Percentiles rank a stretch among this genome's conserved stretches.
These are phyloP conservation scores for Petrocephalus microphthalmus DNA, from an alignment of 2,113 vertebrate genomes.

Conservation along the genomic window DNA sequence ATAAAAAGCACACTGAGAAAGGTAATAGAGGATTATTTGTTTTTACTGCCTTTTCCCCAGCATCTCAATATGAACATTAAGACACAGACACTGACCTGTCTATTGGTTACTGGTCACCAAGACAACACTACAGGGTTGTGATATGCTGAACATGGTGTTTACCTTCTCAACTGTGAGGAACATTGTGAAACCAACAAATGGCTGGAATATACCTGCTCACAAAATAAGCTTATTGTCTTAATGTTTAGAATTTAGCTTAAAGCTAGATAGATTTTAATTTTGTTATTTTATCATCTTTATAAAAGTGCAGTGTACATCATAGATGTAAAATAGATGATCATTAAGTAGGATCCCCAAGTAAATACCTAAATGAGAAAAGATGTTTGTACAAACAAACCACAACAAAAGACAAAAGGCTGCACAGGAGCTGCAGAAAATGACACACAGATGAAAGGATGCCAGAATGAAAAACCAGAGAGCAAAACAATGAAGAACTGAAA, in stretches of 20 bases:
- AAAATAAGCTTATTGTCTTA: not conserved
- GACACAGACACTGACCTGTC: not conserved
- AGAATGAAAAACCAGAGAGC: not conserved
- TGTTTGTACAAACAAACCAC: not conserved
- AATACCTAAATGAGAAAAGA: not conserved
- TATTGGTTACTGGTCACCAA: not conserved
- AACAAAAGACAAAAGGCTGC: not conserved
- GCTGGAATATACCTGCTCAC: not conserved
- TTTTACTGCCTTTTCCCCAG: no score
- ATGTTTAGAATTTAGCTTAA: not conserved
- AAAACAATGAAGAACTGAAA: not conserved
- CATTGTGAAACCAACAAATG: not conserved
- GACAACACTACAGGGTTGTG: not conserved
- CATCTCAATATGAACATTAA: not conserved
- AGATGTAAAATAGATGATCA: not conserved
- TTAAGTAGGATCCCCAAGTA: not conserved
- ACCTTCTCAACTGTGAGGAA: not conserved
- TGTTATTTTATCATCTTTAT: not conserved
- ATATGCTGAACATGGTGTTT: not conserved
- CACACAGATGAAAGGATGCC: not conserved
- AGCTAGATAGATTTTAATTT: not conserved
- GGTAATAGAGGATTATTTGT: no score
- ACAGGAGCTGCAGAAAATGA: not conserved
- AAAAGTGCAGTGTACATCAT: not conserved
- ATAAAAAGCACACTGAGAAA: not conserved